Conservation (phyloP, 2,888 invertebrate genomes). For the Scaptomyza tumidula region DNA sequence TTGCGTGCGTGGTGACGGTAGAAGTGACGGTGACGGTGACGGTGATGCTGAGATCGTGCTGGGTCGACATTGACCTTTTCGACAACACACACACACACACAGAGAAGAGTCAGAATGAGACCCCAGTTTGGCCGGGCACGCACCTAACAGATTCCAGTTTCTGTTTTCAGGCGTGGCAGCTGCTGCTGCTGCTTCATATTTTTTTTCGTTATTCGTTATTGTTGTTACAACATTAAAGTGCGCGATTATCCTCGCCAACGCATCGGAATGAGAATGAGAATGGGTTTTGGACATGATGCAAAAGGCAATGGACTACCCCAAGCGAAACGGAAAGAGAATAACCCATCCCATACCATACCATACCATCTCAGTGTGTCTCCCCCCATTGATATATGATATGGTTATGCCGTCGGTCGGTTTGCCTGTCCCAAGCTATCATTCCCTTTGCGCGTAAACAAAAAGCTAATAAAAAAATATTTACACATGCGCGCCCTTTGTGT, state of each 20-base stretch:
- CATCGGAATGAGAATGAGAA: constrained; percentile 37
- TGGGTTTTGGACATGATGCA: constrained; percentile 1
- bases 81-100: no score
- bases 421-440: neutral
- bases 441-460: constrained; percentile 30
- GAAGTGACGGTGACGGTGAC: constrained; percentile 20
- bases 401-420: constrained; percentile 32
- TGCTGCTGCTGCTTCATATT: constrained; percentile 14
- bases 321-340: neutral
- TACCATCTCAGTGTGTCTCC: constrained; percentile 20
- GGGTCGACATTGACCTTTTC: constrained; percentile 60
- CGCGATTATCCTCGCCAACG: constrained; percentile 65
- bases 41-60: constrained; percentile 58
- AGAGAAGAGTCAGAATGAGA: constrained; percentile 54
- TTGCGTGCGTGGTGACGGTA: neutral
- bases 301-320: constrained; percentile 11
- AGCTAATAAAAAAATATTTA: constrained; percentile 76
- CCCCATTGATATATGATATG: constrained; percentile 51
- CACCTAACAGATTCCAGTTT: constrained; percentile 36
- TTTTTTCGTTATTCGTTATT: neutral
- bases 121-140: constrained; percentile 60
- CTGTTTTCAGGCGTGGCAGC: constrained; percentile 26
- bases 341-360: neutral
- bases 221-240: constrained; percentile 44
- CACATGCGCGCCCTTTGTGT: constrained; percentile 58